Evolutionary conservation across 2,888 invertebrate species (phyloP), one percentile per base, ranked within the genome.

Genomic region (Rambutsinella grinnellia): DNA sequence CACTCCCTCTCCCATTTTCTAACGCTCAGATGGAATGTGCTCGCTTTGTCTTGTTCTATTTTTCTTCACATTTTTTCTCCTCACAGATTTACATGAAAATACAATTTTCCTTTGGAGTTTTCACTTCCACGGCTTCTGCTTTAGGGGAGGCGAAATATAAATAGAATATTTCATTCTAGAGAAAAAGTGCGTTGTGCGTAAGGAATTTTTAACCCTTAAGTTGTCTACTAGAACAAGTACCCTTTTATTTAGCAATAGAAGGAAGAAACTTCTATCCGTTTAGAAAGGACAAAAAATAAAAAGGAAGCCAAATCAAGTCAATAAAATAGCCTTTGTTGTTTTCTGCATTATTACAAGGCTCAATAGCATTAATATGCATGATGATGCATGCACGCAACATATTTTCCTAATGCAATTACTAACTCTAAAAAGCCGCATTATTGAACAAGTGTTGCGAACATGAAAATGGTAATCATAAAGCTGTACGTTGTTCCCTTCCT

Each of bases 81-180:
- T 15, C 28, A 2, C 36, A 26, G 57, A 67, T 57, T 67, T 67
- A 47, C 66, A 67, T 67, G 47, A 57, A 67, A 57, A 56, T 47
- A 13, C 27, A 17, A n/a, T 67, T 67, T 57, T 13, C 44, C 21
- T 57, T 56, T 36, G 46, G 58, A 58, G 19, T 57, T 28, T 57
- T 17, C 49, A 46, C 44, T 61, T 61, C 60, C 44, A 60, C 23
- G 44, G 60, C 60, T 60, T 60, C 2, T 36, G 5, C n/a, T n/a
- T n/a, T n/a, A n/a, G n/a, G n/a, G n/a, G n/a, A n/a, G n/a, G n/a
- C n/a, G n/a, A n/a, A n/a, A n/a, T n/a, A n/a, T n/a, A 36, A 36
- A 36, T 5, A 13, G 36, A 36, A 36, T 36, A 13, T 36, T 36
- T 5, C 6, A 36, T n/a, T n/a, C n/a, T 8, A 36, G 36, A 36